A percentile compares a stretch with the other conserved stretches of the same genome.
Conservation (phyloP, 2,797 vertebrate genomes). For the Amniataba percoides region DNA sequence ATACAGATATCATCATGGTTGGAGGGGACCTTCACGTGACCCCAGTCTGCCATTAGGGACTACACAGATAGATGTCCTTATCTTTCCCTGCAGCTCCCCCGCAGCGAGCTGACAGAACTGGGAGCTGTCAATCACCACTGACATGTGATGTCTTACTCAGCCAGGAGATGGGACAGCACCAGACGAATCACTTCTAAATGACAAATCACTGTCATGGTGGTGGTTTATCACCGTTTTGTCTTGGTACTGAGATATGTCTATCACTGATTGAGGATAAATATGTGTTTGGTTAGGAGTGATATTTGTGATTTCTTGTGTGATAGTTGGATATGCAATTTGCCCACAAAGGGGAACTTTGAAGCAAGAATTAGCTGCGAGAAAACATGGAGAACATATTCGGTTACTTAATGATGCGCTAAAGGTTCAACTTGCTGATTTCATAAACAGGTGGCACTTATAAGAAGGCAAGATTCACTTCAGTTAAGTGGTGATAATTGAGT, state of each 20-base stretch:
- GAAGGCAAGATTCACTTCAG: conserved; percentile 48
- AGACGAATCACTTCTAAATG: conserved; percentile 76
- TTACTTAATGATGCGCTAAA: conserved; percentile 16
- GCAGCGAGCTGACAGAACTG: conserved; percentile 80
- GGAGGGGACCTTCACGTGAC: conserved; percentile 77
- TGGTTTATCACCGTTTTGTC: conserved; percentile 62
- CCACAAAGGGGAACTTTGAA: conserved; percentile 39
- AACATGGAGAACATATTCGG: conserved; percentile 16
- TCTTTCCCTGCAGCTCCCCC: conserved; percentile 82
- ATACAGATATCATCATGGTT: conserved; percentile 72
- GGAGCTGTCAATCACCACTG: conserved; percentile 82
- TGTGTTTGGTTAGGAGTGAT: conserved; percentile 44
- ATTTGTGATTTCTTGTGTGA: conserved; percentile 35
- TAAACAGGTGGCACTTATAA: conserved; percentile 57
- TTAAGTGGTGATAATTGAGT: conserved; percentile 87
- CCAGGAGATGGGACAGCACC: conserved; percentile 78
- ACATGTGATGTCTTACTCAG: conserved; percentile 80
- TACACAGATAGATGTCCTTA: conserved; percentile 83
- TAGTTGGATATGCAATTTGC: conserved; percentile 14
- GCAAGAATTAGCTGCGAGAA: conserved; percentile 2
- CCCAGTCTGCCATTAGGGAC: conserved; percentile 78
- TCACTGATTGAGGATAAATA: conserved; percentile 63
- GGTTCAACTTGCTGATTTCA: conserved; percentile 36
- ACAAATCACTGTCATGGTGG: conserved; percentile 74
- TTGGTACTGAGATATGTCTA: conserved; percentile 48